Conservation (phyloP, 53 echinoderm and acorn worm genomes). For the Arbacia lixula region DNA sequence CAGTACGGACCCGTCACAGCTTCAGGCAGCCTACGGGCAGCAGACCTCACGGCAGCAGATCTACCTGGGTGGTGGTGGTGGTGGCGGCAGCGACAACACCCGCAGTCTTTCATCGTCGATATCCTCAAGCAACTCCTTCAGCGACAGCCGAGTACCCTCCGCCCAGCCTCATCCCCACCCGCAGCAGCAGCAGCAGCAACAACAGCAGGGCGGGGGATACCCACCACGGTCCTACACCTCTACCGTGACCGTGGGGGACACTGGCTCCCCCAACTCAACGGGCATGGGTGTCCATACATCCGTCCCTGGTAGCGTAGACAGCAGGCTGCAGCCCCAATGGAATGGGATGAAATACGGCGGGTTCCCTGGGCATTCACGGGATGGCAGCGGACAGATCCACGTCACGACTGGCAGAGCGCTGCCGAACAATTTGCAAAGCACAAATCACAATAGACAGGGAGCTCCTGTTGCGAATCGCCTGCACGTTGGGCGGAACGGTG, state of each 20-base stretch:
- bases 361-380: conserved; percentile 5
- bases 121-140: conserved; percentile 50
- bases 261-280: not conserved
- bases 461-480: conserved; percentile 1
- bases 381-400: conserved; percentile 30
- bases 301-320: not conserved
- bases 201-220: not conserved
- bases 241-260: conserved; percentile 9
- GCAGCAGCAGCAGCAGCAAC: conserved; percentile 33
- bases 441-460: conserved; percentile 18
- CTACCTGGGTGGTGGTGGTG: conserved; percentile 29
- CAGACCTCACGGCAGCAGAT: conserved; percentile 57
- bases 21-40: conserved; percentile 39
- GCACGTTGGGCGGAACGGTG: conserved; percentile 37
- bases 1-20: conserved; percentile 20
- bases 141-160: conserved; percentile 23
- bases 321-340: conserved; percentile 6
- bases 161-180: not conserved
- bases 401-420: not conserved
- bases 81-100: conserved; percentile 30
- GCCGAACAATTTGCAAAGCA: conserved; percentile 13
- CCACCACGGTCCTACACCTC: conserved; percentile 17
- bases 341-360: not conserved
- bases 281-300: not conserved
- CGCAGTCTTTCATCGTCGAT: conserved; percentile 52